Evolutionary conservation across 2,113 vertebrate genomes (phyloP).

Genomic region (Passerina amoena): DNA sequence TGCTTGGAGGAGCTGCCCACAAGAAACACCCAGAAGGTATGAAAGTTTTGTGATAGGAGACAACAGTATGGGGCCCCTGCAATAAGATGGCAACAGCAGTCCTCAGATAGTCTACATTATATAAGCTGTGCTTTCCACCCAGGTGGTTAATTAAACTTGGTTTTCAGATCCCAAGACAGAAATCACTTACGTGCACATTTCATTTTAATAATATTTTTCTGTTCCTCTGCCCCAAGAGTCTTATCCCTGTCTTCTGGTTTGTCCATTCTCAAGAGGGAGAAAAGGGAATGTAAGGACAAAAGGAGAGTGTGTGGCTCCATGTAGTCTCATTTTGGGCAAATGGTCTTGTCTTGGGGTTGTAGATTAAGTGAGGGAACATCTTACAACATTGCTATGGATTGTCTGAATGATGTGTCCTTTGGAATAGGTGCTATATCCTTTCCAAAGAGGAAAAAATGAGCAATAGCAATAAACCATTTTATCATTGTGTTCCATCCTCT

Average conservation of each 20-base stretch:
- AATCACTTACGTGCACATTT: not conserved
- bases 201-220: not conserved
- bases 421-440: not conserved
- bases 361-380: not conserved
- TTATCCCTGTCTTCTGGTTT: not conserved
- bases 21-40: no score
- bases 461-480: not conserved
- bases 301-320: not conserved
- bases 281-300: not conserved
- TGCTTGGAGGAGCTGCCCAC: no score
- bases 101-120: not conserved
- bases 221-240: not conserved
- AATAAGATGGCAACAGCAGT: not conserved
- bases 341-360: not conserved
- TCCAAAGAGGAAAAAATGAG: not conserved
- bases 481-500: not conserved
- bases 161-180: not conserved
- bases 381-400: fast-evolving
- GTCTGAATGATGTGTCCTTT: not conserved
- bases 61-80: no score
- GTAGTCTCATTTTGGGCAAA: not conserved
- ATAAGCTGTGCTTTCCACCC: not conserved
- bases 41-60: no score
- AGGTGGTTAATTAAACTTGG: not conserved
- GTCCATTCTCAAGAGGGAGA: not conserved